Conservation (phyloP, 1,140 invertebrate genomes). For the Antheraea pernyi region DNA sequence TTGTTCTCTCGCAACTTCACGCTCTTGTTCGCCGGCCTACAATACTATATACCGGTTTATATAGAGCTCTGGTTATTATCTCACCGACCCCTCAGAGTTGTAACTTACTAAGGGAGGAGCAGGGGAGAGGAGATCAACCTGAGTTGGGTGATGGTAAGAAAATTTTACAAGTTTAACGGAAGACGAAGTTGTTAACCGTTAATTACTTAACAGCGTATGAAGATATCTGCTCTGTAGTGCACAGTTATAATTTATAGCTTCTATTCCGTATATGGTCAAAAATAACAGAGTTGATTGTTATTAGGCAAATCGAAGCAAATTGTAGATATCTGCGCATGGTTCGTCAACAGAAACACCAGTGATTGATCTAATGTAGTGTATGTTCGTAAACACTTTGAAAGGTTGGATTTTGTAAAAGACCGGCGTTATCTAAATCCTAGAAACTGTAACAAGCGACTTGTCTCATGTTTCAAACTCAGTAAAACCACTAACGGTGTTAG, state of each 20-base stretch:
- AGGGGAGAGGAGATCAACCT: not conserved
- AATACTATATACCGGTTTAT: constrained; percentile 17
- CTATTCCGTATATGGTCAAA: no score
- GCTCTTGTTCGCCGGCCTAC: constrained; percentile 34
- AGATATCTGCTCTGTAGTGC: not conserved
- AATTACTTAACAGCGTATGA: not conserved
- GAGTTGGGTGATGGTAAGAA: not conserved
- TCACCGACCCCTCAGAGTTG: not conserved
- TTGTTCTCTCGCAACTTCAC: constrained; percentile 35
- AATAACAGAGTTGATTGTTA: no score
- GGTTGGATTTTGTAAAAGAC: no score
- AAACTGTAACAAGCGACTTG: no score
- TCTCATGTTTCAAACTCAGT: no score
- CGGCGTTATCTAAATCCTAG: no score
- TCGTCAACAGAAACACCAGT: no score
- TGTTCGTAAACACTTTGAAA: no score
- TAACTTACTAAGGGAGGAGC: not conserved
- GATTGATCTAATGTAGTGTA: no score
- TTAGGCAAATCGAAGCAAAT: no score
- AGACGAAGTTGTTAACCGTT: not conserved
- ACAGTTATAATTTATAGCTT: not conserved
- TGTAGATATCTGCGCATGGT: no score
- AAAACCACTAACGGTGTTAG: no score
- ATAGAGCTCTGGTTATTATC: constrained; percentile 13
- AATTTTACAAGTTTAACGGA: constrained; percentile 14